Conservation (phyloP, 2,113 vertebrate species). For the Cebus imitator region DNA sequence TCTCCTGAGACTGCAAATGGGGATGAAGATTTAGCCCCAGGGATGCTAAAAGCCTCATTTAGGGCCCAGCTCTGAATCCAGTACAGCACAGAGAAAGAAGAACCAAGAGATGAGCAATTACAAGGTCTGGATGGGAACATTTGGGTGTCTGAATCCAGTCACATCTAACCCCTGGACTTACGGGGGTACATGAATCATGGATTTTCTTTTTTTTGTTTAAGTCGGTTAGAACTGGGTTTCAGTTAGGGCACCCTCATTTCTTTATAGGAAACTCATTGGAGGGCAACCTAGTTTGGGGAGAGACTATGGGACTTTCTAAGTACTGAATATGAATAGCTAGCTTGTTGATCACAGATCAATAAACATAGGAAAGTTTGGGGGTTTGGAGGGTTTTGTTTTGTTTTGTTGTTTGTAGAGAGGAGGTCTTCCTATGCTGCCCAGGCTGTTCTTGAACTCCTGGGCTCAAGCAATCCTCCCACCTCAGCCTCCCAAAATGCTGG, state of each 20-base stretch:
- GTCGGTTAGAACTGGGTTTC: neutral
- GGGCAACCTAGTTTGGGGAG: neutral
- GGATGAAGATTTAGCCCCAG: neutral
- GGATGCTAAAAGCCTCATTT: neutral
- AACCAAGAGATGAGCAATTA: neutral
- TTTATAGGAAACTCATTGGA: neutral
- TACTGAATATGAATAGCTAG: neutral
- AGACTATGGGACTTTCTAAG: neutral
- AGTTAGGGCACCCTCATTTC: neutral
- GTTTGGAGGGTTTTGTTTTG: no score
- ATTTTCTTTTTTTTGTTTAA: neutral
- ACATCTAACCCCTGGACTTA: neutral
- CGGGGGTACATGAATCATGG: neutral
- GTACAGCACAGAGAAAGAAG: neutral
- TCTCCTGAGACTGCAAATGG: neutral
- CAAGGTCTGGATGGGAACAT: neutral
- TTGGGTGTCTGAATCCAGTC: neutral
- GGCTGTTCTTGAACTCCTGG: no score
- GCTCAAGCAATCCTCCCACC: no score
- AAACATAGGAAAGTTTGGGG: neutral
- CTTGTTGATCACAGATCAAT: neutral
- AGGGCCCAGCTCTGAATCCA: neutral
- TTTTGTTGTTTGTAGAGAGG: no score
- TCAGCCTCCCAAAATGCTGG: no score
- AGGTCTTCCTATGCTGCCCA: no score